These are phyloP conservation scores for Anastrepha obliqua DNA, from an alignment of 1,140 invertebrate genomes.

Conservation along the genomic window DNA sequence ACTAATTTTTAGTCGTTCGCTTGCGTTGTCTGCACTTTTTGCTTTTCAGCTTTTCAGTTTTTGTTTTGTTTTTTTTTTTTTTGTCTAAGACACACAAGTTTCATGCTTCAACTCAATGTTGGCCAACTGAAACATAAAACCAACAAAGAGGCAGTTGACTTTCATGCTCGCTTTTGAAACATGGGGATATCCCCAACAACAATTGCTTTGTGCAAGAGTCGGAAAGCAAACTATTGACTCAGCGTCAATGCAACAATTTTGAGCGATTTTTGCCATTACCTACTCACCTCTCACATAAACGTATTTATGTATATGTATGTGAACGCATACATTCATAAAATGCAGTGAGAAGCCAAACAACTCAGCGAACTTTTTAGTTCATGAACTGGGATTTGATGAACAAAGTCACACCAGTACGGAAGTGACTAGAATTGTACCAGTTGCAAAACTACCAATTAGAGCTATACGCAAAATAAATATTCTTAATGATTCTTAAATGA, in stretches of 20 bases:
- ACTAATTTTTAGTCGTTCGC: background rate
- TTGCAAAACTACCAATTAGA: too few species aligned
- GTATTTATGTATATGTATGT: background rate
- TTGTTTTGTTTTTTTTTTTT: too few species aligned
- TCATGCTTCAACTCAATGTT: conserved; percentile 33
- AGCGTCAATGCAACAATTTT: conserved; percentile 10
- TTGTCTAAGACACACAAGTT: conserved; percentile 14
- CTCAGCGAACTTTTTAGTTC: too few species aligned
- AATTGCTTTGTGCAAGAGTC: background rate
- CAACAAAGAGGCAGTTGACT: background rate
- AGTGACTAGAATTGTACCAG: too few species aligned
- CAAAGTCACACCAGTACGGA: too few species aligned
- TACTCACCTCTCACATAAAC: background rate
- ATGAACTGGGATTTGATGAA: too few species aligned
- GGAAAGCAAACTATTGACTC: conserved; percentile 19
- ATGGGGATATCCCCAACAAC: conserved; percentile 48
- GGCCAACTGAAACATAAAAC: conserved; percentile 49
- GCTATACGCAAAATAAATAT: too few species aligned
- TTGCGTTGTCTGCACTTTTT: background rate
- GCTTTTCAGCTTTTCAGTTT: too few species aligned
- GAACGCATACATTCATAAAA: background rate
- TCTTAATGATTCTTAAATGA: too few species aligned
- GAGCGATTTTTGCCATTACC: conserved; percentile 2
- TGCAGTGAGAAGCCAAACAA: too few species aligned
- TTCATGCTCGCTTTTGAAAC: background rate